Evolutionary conservation across 2,888 invertebrate species (phyloP), one percentile per base, ranked within the genome.

Genomic region (Harpalus rubripes): DNA sequence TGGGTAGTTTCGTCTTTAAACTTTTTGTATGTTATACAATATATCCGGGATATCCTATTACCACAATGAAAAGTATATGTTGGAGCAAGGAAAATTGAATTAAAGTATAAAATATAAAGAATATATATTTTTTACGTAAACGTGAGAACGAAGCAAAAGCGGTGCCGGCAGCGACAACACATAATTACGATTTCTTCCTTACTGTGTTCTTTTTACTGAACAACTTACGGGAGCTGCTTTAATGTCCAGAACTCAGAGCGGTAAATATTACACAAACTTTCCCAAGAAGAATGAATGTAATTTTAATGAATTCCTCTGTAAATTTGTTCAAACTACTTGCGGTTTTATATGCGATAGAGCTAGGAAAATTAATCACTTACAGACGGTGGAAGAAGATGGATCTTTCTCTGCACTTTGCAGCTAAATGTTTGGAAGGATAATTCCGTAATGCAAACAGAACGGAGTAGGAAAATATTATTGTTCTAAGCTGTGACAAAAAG

Each of bases 241-340:
- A 32, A 32, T 5, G 32, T 32, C 32, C 32, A 32, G 32, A 5
- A 32, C 32, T 18, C 15, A 2, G 76, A 32, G 58, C 39, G 52
- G 78, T 79, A 79, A 79, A 79, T 79, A 79, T 79, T 59, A 59
- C 39, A 79, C 39, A 59, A 79, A 39, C 32, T 58, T 58, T 79
- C 26, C 6, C 32, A 39, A 59, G 61, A 79, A 79, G 61, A 79
- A 79, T 79, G 79, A 59, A 56, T 58, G 58, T 79, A 79, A 58
- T 79, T 79, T 79, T 79, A 79, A 79, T 79, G 79, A 79, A 79
- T 58, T 79, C 58, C 56, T 39, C 59, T 56, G 41, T 56, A 61
- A 79, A 59, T 79, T 59, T 79, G 59, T 79, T 79, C 79, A 79
- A 79, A 79, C 39, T 59, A 61, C 59, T 26, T 78, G 68, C 5